Base-by-base conservation (phyloP, 2,113 vertebrate species). In the Rhabdornis inornatus region DNA sequence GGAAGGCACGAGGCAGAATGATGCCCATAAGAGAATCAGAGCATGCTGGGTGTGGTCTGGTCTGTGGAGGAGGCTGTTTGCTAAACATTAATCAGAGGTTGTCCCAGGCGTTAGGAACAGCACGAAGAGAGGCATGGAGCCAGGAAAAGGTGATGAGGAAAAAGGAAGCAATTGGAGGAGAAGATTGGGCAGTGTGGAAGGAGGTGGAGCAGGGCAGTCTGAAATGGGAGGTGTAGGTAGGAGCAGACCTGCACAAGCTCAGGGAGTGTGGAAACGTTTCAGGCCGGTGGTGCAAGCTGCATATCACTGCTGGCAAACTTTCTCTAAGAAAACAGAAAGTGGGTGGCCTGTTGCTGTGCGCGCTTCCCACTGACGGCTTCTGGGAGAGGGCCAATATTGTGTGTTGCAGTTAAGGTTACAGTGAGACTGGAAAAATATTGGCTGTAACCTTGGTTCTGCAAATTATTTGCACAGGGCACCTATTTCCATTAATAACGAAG, bases 281-380 rank as follows among this genome's bases (percentile, higher is more conserved):
- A 80, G 87, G 83, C 85, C 81, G 85, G 92, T 97, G 95, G 65
- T 93, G 95, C 88, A 96, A 95, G 92, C 86, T 90, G 47, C 83
- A 1, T 93, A 96, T 95, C 85, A 76, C 86, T 96, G 3, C 86
- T 96, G 93, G 92, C 95, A 96, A 96, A 89, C 95, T 94, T 96
- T 39, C 92, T 56, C 83, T 93, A 72, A 87, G 90, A 94, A 97
- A 96, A 93, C 92, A 96, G 93, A 60, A 76, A 87, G 96, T 96
- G 96, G 95, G 94, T 96, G 95, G 95, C 93, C 94, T 42, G 24
- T 83, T 96, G 76, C 92, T 96, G 10, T 94, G 71, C 42, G 80
- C 0, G 33, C 72, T 95, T 94, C 94, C 93, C 72, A 90, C 90
- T 93, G 88, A 94, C 2, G 8, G 80, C 33, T 89, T 76, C 92